phyloP scores from a whole-genome alignment of 2,113 vertebrate species.

The Nothocercus julius region DNA sequence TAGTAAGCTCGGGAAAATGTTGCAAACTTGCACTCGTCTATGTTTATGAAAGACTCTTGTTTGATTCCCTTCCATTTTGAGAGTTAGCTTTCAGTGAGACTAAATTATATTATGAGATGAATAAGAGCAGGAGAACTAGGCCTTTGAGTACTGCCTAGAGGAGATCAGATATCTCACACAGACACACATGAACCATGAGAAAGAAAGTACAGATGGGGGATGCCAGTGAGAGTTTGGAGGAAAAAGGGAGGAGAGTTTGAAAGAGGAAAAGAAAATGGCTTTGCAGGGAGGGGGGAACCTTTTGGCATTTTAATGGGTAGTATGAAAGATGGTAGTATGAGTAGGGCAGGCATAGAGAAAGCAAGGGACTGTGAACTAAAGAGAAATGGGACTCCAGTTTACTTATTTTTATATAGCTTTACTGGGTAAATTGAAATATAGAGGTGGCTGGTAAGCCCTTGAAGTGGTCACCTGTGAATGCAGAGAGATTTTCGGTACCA shows the following conservation, averaged over 20 bases:
- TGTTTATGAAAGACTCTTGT: neutral
- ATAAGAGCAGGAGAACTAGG: neutral
- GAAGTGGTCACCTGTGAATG: neutral
- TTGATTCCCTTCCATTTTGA: neutral
- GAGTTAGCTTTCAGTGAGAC: slow-evolving; percentile 1
- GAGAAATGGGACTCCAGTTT: neutral
- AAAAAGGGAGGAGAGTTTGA: neutral
- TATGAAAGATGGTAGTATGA: neutral
- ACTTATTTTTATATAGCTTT: neutral
- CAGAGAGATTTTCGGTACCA: neutral
- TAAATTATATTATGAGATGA: neutral
- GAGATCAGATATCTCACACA: neutral
- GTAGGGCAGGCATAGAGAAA: neutral
- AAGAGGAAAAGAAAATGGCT: neutral
- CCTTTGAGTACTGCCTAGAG: slow-evolving; percentile 1
- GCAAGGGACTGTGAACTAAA: neutral
- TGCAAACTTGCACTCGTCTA: neutral
- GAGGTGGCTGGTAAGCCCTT: neutral
- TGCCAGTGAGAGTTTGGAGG: neutral
- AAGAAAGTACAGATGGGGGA: neutral
- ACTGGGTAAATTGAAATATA: neutral
- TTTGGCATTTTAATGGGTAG: neutral
- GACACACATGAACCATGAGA: neutral
- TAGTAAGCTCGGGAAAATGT: neutral
- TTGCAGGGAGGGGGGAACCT: neutral